Conservation (phyloP, 1,140 invertebrate species). For the Caerostris extrusa region DNA sequence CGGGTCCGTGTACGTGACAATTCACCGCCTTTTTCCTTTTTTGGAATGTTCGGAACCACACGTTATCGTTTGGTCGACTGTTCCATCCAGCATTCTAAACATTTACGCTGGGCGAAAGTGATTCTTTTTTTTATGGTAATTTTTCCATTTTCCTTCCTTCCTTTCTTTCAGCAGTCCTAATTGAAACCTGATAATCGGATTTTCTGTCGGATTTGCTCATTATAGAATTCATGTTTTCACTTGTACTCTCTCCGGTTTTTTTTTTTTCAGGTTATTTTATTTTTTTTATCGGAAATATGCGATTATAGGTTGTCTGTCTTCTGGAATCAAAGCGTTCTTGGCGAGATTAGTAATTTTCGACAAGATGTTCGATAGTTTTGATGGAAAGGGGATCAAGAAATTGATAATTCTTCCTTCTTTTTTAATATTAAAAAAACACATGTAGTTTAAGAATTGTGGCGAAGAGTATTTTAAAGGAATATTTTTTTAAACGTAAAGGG, state of each 20-base stretch:
- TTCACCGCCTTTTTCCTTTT: neutral
- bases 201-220: constrained; percentile 30
- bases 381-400: neutral
- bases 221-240: constrained; percentile 11
- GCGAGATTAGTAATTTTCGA: neutral
- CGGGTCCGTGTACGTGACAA: neutral
- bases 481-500: too few species aligned
- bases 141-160: neutral
- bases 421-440: too few species aligned
- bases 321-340: neutral
- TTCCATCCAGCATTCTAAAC: neutral
- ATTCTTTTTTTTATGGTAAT: neutral
- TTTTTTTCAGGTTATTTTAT: neutral
- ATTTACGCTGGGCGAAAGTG: neutral
- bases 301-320: neutral
- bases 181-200: constrained; percentile 46
- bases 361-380: neutral
- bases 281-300: neutral
- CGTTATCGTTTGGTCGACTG: neutral
- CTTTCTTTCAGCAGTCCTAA: neutral
- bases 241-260: neutral
- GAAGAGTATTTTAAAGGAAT: too few species aligned
- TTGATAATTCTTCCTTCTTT: neutral
- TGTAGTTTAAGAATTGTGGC: too few species aligned
- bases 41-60: neutral